These are phyloP conservation scores for Charaxes varanes DNA, from an alignment of 1,140 invertebrate genomes.

Conservation along the genomic window DNA sequence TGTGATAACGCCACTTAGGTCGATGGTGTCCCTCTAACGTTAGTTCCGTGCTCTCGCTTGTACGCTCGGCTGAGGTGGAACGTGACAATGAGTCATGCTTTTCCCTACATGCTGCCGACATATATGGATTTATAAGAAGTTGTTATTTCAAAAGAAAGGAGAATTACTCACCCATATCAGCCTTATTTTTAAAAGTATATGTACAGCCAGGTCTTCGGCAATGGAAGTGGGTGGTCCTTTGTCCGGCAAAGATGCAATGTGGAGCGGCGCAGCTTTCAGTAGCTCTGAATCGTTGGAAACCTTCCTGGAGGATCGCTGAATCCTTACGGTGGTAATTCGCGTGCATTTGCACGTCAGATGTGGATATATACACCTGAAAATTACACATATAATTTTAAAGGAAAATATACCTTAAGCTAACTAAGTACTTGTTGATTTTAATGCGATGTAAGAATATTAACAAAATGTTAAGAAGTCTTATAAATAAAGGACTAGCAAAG, in stretches of 20 bases:
- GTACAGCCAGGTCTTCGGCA: slow-evolving; percentile 92
- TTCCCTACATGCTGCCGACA: no score
- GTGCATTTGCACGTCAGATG: slow-evolving; percentile 99
- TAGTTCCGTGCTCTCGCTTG: no score
- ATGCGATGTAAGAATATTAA: no score
- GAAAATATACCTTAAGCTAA: no score
- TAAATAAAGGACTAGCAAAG: no score
- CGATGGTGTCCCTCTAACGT: no score
- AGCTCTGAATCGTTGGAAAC: slow-evolving; percentile 92
- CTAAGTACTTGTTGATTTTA: no score
- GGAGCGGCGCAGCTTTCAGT: slow-evolving; percentile 92
- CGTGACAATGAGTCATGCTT: no score
- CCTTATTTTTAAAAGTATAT: slow-evolving; percentile 99
- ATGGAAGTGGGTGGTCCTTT: slow-evolving; percentile 98
- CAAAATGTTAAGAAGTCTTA: no score
- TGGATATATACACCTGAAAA: slow-evolving; percentile 93
- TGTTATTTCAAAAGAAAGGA: not conserved
- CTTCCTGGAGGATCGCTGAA: slow-evolving; percentile 97
- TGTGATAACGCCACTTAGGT: no score
- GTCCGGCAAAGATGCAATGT: slow-evolving; percentile 94
- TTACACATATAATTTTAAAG: not conserved
- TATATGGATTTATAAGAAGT: no score
- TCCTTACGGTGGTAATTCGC: slow-evolving; percentile 99
- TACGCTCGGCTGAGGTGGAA: no score
- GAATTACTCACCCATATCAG: slow-evolving; percentile 94